Percentiles rank a stretch among this genome's conserved stretches.
phyloP scores from a whole-genome alignment of 2,797 vertebrate species.

The Amazonetta brasiliensis region DNA sequence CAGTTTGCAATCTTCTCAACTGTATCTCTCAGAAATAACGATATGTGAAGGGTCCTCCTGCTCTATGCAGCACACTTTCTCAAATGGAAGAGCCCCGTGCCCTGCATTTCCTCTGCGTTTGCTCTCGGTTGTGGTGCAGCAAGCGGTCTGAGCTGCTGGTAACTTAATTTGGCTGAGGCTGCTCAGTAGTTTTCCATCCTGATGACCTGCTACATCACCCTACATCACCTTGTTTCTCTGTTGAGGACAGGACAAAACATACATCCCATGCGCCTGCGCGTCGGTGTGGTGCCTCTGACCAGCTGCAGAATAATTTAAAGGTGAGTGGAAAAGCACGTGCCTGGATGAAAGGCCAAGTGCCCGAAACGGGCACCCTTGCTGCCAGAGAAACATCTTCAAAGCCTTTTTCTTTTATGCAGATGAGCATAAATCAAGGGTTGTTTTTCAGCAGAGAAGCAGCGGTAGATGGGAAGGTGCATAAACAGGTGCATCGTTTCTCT shows the following conservation, averaged over 20 bases:
- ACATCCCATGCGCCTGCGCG: accelerated
- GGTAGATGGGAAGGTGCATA: slow-evolving; percentile 21
- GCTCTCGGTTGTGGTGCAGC: neutral
- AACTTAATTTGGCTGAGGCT: neutral
- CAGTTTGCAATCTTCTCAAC: neutral
- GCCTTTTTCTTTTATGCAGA: neutral
- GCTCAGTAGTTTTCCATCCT: neutral
- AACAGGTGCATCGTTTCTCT: slow-evolving; percentile 47
- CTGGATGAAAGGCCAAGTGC: neutral
- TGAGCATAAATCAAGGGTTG: slow-evolving; percentile 5
- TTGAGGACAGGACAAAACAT: neutral
- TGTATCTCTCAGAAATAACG: neutral
- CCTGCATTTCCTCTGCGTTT: neutral
- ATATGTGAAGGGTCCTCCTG: neutral
- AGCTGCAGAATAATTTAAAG: neutral
- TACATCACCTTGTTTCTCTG: neutral
- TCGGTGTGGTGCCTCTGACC: neutral
- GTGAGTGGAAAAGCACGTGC: accelerated
- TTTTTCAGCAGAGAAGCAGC: slow-evolving; percentile 17
- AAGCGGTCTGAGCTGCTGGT: neutral
- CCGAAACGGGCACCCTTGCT: neutral
- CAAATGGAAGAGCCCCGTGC: too few relatives aligned
- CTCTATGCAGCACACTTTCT: neutral
- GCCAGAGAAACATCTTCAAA: neutral
- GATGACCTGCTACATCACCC: neutral